Base-by-base conservation (phyloP, 2,888 invertebrate genomes). In the Endotricha flammealis region DNA sequence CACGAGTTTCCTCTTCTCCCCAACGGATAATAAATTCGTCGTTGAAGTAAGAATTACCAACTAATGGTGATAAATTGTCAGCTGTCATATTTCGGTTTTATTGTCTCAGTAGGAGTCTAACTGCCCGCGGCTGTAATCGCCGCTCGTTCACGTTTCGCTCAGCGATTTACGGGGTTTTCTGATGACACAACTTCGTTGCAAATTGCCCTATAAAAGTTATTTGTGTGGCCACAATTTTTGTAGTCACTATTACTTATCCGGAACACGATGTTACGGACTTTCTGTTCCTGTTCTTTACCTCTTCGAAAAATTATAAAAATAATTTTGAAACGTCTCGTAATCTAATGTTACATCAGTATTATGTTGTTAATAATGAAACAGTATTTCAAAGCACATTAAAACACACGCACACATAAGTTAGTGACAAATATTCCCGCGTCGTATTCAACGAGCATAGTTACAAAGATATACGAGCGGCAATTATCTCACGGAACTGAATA, bases 161-260 rank as follows among this genome's bases (percentile, higher is more conserved):
- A 53, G 64, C 70, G 65, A 78, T 81, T 80, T 75, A 78, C 73
- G 64, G 64, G 62, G 60, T 65, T 71, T 66, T 67, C 63, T 71
- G 75, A 79, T 75, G 75, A 76, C 74, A 73, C 73, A 78, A 78
- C 73, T 74, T 68, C 55, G 66, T 68, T 68, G 65, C 68, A 64
- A 78, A 78, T 74, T 65, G 73, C 75, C 65, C 73, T 64, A 79
- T 81, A 77, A 80, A 80, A 75, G 73, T 70, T 76, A 81, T 79
- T 79, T 78, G 76, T 74, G 69, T 57, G 53, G 45, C 49, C 57
- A 49, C 57, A 52, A 62, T 66, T 62, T 61, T 65, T 55, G 64
- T 57, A 61, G 52, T 62, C 57, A 49, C 50, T 50, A 46, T n/a
- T 45, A 44, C 39, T 29, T 35, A 20, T 29, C 17, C 28, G 12